Evolutionary conservation across 2,888 invertebrate genomes (phyloP).

Genomic region (Agriopis marginaria): DNA sequence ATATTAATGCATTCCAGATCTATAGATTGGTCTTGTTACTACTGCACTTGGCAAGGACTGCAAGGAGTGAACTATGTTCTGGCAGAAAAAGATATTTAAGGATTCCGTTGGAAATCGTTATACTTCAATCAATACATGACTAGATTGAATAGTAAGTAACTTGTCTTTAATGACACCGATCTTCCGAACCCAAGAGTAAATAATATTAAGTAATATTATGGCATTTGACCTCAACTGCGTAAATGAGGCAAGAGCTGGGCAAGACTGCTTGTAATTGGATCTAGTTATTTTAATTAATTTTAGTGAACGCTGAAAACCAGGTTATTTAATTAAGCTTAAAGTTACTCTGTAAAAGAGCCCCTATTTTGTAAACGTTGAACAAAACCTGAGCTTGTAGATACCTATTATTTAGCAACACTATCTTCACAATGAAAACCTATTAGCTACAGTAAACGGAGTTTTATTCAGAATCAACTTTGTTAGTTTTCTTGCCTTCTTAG

Average conservation of each 20-base stretch:
- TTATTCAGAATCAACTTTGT: slow-evolving; percentile 21
- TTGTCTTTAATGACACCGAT: too few relatives aligned
- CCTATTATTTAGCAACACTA: slow-evolving; percentile 9
- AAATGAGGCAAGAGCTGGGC: background rate
- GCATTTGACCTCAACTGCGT: too few relatives aligned
- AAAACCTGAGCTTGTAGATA: slow-evolving; percentile 1
- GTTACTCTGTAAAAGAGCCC: background rate
- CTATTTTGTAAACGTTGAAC: slow-evolving; percentile 2
- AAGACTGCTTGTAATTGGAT: background rate
- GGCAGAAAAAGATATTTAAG: background rate
- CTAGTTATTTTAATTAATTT: background rate
- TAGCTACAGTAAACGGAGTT: slow-evolving; percentile 4
- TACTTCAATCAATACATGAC: background rate
- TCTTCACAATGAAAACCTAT: slow-evolving; percentile 15
- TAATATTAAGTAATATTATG: too few relatives aligned
- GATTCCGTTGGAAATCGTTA: background rate
- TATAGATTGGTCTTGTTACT: slow-evolving; percentile 46
- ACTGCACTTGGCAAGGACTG: slow-evolving; percentile 29
- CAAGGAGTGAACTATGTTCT: slow-evolving; percentile 32
- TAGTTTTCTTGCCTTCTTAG: slow-evolving; percentile 13
- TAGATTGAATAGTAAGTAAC: background rate
- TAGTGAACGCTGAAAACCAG: background rate
- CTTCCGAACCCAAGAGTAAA: too few relatives aligned
- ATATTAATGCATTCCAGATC: slow-evolving; percentile 62
- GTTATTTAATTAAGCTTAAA: slow-evolving; percentile 11